Evolutionary conservation across 2,797 vertebrate genomes (phyloP), one percentile per base, ranked within the genome.

Genomic region (Hippoglossus hippoglossus): DNA sequence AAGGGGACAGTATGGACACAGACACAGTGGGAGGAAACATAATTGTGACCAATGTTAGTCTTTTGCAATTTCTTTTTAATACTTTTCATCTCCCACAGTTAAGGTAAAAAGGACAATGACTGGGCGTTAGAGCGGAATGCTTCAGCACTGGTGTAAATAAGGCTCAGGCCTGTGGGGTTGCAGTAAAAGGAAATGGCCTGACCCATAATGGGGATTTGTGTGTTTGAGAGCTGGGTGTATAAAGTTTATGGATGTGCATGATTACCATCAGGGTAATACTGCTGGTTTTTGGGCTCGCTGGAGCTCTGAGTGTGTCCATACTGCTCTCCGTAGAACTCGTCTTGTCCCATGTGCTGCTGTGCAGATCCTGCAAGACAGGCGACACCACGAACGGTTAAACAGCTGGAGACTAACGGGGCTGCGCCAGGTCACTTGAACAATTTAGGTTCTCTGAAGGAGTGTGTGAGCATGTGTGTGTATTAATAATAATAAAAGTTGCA

Each of bases 181-280:
- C 44, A 36, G 60, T 65, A 31, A 77, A 75, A 69, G 49, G 67
- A 78, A 79, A 65, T 76, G 54, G 56, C 58, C 64, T 78, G 57
- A 71, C 47, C 65, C 77, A 41, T 73, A 64, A 58, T 63, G 62
- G 67, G 22, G 67, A 31, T 28, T 62, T 68, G 68, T 82, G 77
- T 77, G 55, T 83, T 79, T 85, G 80, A 81, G 63, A 75, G 75
- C 83, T 83, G 82, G 77, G 79, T 86, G 86, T 78, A 68, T 79
- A 62, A 77, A 55, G 77, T 87, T 87, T 78, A 86, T 85, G 84
- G 75, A 77, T 79, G 85, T 85, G 89, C 71, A 79, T 77, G 82
- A 94, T 96, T 96, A 99, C 97, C 97, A 73, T 98, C 97, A 6
- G 96, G 94, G 78, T 98, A 98, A 93, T 97, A 98, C 85, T 97